Conservation (phyloP, 2,113 vertebrate genomes). For the Stigmatopora nigra region DNA sequence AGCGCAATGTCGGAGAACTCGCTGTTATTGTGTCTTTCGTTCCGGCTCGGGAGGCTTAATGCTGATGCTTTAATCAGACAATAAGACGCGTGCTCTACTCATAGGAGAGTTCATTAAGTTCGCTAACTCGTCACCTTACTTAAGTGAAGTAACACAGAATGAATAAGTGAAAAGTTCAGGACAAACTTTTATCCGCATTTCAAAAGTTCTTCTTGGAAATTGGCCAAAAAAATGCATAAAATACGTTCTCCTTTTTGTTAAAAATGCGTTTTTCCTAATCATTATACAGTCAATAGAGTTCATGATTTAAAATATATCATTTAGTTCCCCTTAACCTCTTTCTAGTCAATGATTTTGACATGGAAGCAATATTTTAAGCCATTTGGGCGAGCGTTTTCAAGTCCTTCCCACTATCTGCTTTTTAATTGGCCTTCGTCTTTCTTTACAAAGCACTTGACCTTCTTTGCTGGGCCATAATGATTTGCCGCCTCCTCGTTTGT, state of each 20-base stretch:
- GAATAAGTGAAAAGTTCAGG: background rate
- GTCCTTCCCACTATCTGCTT: conserved; percentile 1
- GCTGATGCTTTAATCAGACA: conserved; percentile 4
- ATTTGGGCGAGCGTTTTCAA: conserved; percentile 7
- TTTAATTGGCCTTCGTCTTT: conserved; percentile 50
- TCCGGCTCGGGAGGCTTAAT: background rate
- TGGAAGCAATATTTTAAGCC: background rate
- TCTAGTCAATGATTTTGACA: background rate
- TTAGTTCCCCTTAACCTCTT: background rate
- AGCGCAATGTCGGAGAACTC: conserved; percentile 3
- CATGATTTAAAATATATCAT: background rate
- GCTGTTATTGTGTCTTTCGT: background rate
- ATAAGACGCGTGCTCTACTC: background rate
- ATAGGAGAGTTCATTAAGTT: background rate
- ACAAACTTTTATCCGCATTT: background rate
- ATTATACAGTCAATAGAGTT: no score
- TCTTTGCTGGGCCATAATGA: conserved; percentile 52
- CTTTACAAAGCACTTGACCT: conserved; percentile 58
- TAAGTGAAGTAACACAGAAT: background rate
- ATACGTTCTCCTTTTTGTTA: background rate
- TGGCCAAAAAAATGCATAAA: no score
- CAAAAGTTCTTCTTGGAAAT: background rate
- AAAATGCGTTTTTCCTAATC: no score
- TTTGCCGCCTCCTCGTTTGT: conserved; percentile 53
- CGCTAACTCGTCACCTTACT: background rate